Base-by-base conservation (phyloP, 2,113 vertebrate genomes). In the Corapipo altera region DNA sequence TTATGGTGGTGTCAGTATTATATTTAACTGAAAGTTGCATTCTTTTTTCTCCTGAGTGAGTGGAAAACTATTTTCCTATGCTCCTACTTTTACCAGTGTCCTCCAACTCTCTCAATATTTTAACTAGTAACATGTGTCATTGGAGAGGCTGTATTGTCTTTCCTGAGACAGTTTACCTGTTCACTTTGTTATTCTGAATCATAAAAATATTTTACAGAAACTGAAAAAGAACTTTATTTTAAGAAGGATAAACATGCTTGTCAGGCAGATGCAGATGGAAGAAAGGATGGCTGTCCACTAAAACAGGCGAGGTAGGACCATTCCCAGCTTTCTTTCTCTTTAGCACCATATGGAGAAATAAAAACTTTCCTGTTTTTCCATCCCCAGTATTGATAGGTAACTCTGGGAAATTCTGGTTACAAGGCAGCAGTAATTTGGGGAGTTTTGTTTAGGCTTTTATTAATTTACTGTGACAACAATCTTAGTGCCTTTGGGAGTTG, bases 221-320 rank as follows among this genome's bases (percentile, higher is more conserved):
- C 44, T 44, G 83, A 27, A 62, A 20, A 18, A 71, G 33, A 65
- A 32, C 8, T 19, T 88, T 12, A 4, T 85, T 73, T 88, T 18
- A 58, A 58, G 62, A n/a, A 32, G 54, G 18, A 51, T 11, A 28
- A 85, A 35, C 7, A 13, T 0, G 0, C 12, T 33, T 27, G 57
- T 70, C 41, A 43, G 59, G 49, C n/a, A 39, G 21, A 18, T 1
- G 2, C 16, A 33, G 51, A 3, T 12, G 1, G 8, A 30, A 67
- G 28, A 5, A 78, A 27, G 18, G 26, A 52, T 15, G 44, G 14
- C 28, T 89, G 41, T 35, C 6, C 4, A 21, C 12, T 61, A 26
- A 54, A 64, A 32, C 24, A 82, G 20, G 46, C 5, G 16, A 62
- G 4, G 32, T 41, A 2, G 26, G 39, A 22, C 23, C 2, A 2